phyloP scores from a whole-genome alignment of 2,797 vertebrate species.

The Pogoniulus pusillus region DNA sequence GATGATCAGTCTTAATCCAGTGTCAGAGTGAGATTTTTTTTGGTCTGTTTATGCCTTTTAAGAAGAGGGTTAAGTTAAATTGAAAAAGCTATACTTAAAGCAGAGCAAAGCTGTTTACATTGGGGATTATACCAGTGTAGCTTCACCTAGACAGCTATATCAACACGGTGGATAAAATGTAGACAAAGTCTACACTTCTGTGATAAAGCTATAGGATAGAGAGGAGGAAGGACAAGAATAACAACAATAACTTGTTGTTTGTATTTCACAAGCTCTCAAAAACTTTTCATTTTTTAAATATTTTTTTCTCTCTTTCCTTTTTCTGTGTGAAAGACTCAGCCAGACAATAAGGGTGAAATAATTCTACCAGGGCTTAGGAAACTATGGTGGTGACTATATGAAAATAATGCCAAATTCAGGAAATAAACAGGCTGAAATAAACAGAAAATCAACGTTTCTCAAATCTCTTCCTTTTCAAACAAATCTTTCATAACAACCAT shows the following conservation, averaged over 20 bases:
- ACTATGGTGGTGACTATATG: background rate
- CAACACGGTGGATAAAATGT: background rate
- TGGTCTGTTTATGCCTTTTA: background rate
- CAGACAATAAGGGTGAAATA: constrained; percentile 55
- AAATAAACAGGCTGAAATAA: constrained; percentile 55
- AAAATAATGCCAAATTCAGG: constrained; percentile 41
- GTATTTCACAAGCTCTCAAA: constrained; percentile 36
- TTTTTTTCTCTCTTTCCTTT: constrained; percentile 41
- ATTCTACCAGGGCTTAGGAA: constrained; percentile 37
- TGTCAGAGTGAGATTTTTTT: background rate
- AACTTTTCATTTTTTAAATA: background rate
- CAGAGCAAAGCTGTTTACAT: constrained; percentile 19
- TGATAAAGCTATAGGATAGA: background rate
- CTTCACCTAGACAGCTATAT: constrained; percentile 35
- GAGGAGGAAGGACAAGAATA: constrained; percentile 23
- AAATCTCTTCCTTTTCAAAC: background rate
- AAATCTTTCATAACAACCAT: background rate
- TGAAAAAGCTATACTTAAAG: constrained; percentile 23
- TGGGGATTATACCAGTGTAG: background rate
- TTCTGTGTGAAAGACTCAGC: constrained; percentile 44
- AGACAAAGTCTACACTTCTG: background rate
- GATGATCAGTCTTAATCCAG: constrained; percentile 16
- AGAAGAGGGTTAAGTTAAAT: constrained; percentile 36
- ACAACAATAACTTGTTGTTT: constrained; percentile 45
- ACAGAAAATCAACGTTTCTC: constrained; percentile 24